A percentile compares a stretch with the other conserved stretches of the same genome.
Evolutionary conservation across 2,888 invertebrate genomes (phyloP).

Genomic region (Dolichomitus sp.): DNA sequence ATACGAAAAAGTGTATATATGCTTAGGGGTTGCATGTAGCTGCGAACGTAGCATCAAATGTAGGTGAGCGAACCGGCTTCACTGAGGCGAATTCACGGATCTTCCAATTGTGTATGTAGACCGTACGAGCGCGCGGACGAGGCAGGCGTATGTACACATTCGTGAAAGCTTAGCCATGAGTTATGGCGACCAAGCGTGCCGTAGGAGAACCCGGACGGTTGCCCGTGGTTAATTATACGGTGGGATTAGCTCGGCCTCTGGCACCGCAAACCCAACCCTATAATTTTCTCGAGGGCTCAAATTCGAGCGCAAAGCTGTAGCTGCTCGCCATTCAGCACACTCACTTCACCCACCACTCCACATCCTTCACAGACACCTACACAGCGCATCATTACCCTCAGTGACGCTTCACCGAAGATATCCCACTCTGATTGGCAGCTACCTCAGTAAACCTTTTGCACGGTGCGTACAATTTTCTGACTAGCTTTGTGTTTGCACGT

Average conservation of each 20-base stretch:
- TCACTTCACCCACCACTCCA: constrained; percentile 52
- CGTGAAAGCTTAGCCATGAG: constrained; percentile 81
- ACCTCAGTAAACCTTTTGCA: constrained; percentile 57
- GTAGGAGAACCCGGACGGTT: constrained; percentile 76
- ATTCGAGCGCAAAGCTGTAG: constrained; percentile 78
- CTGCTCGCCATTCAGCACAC: constrained; percentile 58
- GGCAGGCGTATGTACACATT: constrained; percentile 70
- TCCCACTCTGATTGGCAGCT: constrained; percentile 70
- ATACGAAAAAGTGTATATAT: neutral
- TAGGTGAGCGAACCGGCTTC: constrained; percentile 15
- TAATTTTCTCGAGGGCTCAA: constrained; percentile 83
- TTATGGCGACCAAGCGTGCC: constrained; percentile 75
- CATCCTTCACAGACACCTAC: constrained; percentile 33
- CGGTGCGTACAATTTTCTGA: constrained; percentile 18
- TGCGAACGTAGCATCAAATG: constrained; percentile 13
- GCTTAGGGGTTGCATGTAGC: neutral
- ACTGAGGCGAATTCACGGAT: constrained; percentile 18
- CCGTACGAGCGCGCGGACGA: constrained; percentile 56
- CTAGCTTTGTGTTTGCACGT: constrained; percentile 1
- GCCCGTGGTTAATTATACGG: constrained; percentile 84
- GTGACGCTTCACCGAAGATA: constrained; percentile 69
- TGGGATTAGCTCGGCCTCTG: constrained; percentile 81
- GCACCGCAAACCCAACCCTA: constrained; percentile 80
- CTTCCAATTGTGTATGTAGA: constrained; percentile 37
- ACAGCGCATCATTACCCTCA: neutral